Percentiles rank a stretch among this genome's conserved stretches.
phyloP scores from a whole-genome alignment of 2,888 invertebrate species.

The Alitta virens region DNA sequence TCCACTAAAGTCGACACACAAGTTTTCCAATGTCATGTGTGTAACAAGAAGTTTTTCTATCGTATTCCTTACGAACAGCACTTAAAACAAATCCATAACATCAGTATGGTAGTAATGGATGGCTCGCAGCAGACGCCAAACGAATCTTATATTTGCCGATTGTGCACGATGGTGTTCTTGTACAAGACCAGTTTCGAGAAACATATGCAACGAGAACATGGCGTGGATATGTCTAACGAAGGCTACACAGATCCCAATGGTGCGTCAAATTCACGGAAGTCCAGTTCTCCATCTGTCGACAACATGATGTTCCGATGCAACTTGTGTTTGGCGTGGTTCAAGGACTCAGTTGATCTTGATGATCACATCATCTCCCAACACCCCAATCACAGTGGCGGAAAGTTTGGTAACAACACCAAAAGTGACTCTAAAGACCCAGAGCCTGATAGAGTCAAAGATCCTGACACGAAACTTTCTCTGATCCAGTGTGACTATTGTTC shows the following conservation, averaged over 20 bases:
- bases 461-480: not conserved
- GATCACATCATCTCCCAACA: too few species aligned
- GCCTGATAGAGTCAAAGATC: not conserved
- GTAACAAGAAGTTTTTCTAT: not conserved
- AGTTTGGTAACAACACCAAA: too few species aligned
- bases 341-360: too few species aligned
- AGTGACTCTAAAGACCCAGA: too few species aligned
- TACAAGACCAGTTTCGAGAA: not conserved
- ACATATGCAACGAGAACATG: not conserved
- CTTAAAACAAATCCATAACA: not conserved
- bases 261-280: not conserved
- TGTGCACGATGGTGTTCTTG: not conserved
- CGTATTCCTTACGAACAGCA: not conserved
- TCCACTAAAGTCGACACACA: not conserved
- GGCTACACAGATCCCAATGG: not conserved
- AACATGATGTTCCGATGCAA: not conserved
- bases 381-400: too few species aligned
- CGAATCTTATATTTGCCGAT: not conserved
- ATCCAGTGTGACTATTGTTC: not conserved
- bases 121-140: not conserved
- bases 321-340: too few species aligned
- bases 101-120: not conserved
- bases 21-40: not conserved
- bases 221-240: not conserved
- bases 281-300: not conserved